These are phyloP conservation scores for Lampris incognitus DNA, from an alignment of 2,113 vertebrate species.

Conservation along the genomic window DNA sequence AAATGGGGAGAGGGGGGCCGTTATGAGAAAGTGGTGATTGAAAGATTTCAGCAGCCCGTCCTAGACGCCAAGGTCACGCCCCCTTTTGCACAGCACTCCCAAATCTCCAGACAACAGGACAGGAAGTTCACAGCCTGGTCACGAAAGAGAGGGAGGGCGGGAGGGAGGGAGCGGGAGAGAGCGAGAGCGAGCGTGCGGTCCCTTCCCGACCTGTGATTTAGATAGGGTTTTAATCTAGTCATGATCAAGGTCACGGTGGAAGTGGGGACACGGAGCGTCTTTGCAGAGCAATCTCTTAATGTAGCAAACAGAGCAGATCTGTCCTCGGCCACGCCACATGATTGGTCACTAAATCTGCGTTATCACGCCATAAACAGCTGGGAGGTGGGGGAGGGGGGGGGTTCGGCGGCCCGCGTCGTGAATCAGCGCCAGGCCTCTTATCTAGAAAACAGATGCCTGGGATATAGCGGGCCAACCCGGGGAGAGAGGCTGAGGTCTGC, in stretches of 20 bases:
- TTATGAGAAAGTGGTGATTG: slow-evolving; percentile 66
- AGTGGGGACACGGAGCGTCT: slow-evolving; percentile 46
- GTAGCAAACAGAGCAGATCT: slow-evolving; percentile 72
- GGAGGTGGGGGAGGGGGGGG: slow-evolving; percentile 46
- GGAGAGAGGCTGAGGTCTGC: slow-evolving; percentile 44
- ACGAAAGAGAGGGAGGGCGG: slow-evolving; percentile 21
- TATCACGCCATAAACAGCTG: slow-evolving; percentile 60
- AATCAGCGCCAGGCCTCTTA: slow-evolving; percentile 68
- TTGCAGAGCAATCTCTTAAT: slow-evolving; percentile 71
- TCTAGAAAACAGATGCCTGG: slow-evolving; percentile 80
- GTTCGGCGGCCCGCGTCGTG: slow-evolving; percentile 65
- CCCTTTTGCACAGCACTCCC: slow-evolving; percentile 18
- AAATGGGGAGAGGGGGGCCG: slow-evolving; percentile 33
- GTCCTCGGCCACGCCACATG: slow-evolving; percentile 44
- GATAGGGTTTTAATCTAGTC: slow-evolving; percentile 55
- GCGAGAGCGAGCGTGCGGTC: slow-evolving; percentile 14
- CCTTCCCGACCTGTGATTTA: slow-evolving; percentile 56
- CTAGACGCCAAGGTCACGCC: slow-evolving; percentile 43
- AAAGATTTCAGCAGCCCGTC: slow-evolving; percentile 54
- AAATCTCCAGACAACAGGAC: slow-evolving; percentile 23
- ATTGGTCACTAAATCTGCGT: slow-evolving; percentile 75
- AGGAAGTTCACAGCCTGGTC: slow-evolving; percentile 48
- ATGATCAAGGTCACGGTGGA: slow-evolving; percentile 61
- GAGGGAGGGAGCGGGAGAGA: slow-evolving; percentile 26
- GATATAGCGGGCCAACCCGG: slow-evolving; percentile 43